Evolutionary conservation across 1,140 invertebrate genomes (phyloP).

Genomic region (Heterodera schachtii): DNA sequence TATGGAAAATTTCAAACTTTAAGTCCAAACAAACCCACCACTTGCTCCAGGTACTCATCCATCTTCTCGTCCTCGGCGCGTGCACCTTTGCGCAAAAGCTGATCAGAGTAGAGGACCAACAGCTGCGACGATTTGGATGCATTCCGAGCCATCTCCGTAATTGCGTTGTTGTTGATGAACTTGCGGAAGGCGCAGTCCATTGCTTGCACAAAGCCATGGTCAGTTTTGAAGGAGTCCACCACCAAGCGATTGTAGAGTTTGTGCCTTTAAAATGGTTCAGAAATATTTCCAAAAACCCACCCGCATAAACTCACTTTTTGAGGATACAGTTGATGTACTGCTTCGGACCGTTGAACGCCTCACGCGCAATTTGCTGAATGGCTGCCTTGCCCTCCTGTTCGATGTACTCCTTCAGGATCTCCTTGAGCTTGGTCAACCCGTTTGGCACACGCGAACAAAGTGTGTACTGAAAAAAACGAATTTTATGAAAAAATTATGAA

Average conservation of each 20-base stretch:
- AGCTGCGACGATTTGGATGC: conserved; percentile 93
- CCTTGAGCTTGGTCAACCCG: conserved; percentile 84
- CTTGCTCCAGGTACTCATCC: conserved; percentile 96
- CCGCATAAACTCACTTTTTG: not conserved
- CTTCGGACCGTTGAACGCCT: conserved; percentile 68
- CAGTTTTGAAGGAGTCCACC: conserved; percentile 88
- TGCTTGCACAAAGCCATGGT: conserved; percentile 92
- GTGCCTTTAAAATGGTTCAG: conserved; percentile 75
- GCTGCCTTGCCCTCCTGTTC: conserved; percentile 85
- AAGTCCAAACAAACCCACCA: conserved; percentile 72
- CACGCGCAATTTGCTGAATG: conserved; percentile 85
- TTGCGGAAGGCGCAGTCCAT: conserved; percentile 94
- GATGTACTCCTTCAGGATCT: conserved; percentile 88
- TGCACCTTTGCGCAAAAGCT: conserved; percentile 87
- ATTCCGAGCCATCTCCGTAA: conserved; percentile 78
- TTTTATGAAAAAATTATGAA: not conserved
- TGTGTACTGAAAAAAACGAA: conserved; percentile 73
- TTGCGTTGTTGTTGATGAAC: conserved; percentile 95
- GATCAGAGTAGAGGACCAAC: conserved; percentile 94
- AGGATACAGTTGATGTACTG: conserved; percentile 8
- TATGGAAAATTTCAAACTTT: too few relatives aligned
- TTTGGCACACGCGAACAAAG: conserved; percentile 89
- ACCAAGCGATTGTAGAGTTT: conserved; percentile 95
- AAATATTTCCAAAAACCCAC: too few relatives aligned
- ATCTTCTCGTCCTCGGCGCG: conserved; percentile 98